Conservation (phyloP, 2,113 vertebrate species). For the Oncorhynchus mykiss region DNA sequence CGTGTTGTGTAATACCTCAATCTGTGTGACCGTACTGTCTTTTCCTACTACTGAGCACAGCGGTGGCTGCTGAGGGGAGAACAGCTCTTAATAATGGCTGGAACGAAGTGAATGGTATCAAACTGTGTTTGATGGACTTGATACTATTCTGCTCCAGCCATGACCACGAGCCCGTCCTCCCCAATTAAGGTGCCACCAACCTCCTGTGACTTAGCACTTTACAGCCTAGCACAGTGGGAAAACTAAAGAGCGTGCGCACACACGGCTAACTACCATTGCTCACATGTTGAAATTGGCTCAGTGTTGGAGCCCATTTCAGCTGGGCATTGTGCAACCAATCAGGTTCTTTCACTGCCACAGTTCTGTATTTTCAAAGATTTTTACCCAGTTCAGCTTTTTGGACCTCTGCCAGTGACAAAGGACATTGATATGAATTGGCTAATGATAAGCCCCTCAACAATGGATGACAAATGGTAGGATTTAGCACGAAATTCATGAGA, state of each 20-base stretch:
- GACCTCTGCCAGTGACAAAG: background rate
- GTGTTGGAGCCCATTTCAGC: slow-evolving; percentile 26
- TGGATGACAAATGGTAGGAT: too few relatives aligned
- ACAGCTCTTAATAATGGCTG: too few relatives aligned
- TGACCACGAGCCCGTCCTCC: too few relatives aligned
- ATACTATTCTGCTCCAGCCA: too few relatives aligned
- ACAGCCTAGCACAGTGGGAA: background rate
- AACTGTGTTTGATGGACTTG: too few relatives aligned
- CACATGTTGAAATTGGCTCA: background rate
- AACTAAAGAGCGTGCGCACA: background rate
- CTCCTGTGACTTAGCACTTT: background rate
- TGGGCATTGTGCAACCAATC: slow-evolving; percentile 12
- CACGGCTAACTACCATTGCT: background rate
- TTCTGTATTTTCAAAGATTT: background rate
- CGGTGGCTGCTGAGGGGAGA: too few relatives aligned
- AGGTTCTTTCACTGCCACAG: background rate
- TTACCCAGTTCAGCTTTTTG: background rate
- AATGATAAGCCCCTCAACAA: background rate
- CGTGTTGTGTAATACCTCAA: slow-evolving; percentile 40
- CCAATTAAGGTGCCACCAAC: too few relatives aligned
- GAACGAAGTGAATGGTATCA: too few relatives aligned
- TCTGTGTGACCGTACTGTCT: background rate
- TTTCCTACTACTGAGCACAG: background rate
- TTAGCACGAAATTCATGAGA: too few relatives aligned
- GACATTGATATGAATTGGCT: background rate